A percentile compares a stretch with the other conserved stretches of the same genome.
phyloP scores from a whole-genome alignment of 2,888 invertebrate genomes.

The Pollenia amentaria region DNA sequence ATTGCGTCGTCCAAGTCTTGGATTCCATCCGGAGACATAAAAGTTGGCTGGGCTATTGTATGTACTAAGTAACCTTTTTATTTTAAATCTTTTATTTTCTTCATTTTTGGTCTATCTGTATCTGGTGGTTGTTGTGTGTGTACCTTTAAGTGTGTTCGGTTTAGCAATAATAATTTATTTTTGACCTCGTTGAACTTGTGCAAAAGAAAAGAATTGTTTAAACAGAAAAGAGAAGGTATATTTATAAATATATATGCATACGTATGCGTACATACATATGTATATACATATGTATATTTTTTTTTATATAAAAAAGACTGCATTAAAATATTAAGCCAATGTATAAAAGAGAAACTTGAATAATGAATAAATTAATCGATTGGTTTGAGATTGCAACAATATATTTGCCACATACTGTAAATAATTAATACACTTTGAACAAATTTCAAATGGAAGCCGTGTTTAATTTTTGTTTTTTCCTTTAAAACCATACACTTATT shows the following conservation, averaged over 20 bases:
- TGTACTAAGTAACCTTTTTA: background rate
- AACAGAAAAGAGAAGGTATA: background rate
- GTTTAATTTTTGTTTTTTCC: background rate
- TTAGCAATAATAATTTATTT: conserved; percentile 23
- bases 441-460: conserved; percentile 4
- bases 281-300: background rate
- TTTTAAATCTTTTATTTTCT: background rate
- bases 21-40: background rate
- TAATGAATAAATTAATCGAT: conserved; percentile 25
- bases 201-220: conserved; percentile 6
- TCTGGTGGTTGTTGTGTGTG: conserved; percentile 12
- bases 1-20: conserved; percentile 9
- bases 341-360: conserved; percentile 11
- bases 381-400: conserved; percentile 26
- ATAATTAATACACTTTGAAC: background rate
- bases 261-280: no score
- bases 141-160: background rate
- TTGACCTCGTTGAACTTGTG: conserved; percentile 48
- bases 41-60: background rate
- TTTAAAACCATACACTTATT: conserved; percentile 2
- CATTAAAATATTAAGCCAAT: background rate
- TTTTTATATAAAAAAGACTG: background rate
- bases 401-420: background rate
- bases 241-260: no score
- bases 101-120: conserved; percentile 17